phyloP scores from a whole-genome alignment of 2,888 invertebrate genomes.

The Hoplodrina blanda region DNA sequence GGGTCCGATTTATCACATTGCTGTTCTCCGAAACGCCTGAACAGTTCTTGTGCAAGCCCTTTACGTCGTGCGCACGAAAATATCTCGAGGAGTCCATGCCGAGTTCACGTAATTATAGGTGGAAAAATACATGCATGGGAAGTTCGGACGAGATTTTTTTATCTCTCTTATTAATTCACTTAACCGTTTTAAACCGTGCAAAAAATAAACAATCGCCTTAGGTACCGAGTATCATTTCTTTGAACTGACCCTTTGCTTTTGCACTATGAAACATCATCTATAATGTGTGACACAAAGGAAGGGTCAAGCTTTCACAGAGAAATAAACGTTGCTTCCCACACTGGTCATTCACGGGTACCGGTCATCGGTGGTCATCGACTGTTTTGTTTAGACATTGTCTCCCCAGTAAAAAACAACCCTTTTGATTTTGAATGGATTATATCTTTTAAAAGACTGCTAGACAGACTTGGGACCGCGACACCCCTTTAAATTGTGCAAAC shows the following conservation, averaged over 20 bases:
- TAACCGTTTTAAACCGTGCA: conserved; percentile 81
- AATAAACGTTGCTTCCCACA: conserved; percentile 85
- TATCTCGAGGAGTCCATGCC: conserved; percentile 86
- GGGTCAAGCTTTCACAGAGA: conserved; percentile 84
- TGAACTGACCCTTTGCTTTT: conserved; percentile 78
- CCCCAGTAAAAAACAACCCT: conserved; percentile 80
- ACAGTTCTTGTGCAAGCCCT: conserved; percentile 88
- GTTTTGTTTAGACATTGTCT: conserved; percentile 83
- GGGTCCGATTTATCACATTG: conserved; percentile 89
- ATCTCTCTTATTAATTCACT: conserved; percentile 79
- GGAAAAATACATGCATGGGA: conserved; percentile 88
- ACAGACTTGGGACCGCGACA: conserved; percentile 75
- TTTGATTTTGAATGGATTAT: conserved; percentile 74
- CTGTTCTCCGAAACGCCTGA: conserved; percentile 88
- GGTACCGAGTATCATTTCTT: conserved; percentile 73
- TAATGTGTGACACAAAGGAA: conserved; percentile 76
- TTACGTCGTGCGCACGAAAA: conserved; percentile 89
- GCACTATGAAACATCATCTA: conserved; percentile 77
- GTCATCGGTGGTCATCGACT: conserved; percentile 88
- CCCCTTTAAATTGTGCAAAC: conserved; percentile 81
- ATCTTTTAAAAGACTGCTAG: conserved; percentile 74
- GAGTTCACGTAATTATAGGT: conserved; percentile 87
- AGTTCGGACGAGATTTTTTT: conserved; percentile 78
- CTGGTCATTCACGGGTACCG: conserved; percentile 86
- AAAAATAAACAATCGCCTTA: conserved; percentile 81